Base-by-base conservation (phyloP, 2,113 vertebrate species). In the Gymnarchus niloticus region DNA sequence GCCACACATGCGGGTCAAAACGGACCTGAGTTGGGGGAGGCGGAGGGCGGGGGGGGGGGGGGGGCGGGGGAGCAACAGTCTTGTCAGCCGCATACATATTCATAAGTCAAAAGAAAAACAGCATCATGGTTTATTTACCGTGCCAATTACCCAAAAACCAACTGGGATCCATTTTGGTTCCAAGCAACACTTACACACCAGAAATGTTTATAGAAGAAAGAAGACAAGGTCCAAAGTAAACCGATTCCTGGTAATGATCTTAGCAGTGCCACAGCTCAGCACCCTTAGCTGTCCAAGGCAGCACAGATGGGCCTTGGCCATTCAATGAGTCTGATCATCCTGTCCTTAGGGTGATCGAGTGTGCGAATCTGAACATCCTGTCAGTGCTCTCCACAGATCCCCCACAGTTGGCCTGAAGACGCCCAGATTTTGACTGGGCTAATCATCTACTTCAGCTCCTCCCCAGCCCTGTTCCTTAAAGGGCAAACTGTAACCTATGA, bases 401-500 rank as follows among this genome's bases (percentile, higher is more conserved):
- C 21, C 10, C 65, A 73, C 52, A 9, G 33, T 54, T 14, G 14
- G 25, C 59, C 61, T 10, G 7, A 8, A 21, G 21, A 56, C 56
- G 21, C 21, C 84, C 23, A 25, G 19, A 56, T 25, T 19, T 2
- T 44, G 59, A 41, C 61, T 7, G 21, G 2, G 3, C 23, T 19
- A 5, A 28, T 10, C 51, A 25, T 85, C n/a, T 48, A 23, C 23
- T 3, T 77, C 69, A 65, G 28, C 61, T 12, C 52, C 46, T 51
- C 73, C 77, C 48, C 88, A 61, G 44, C 83, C 88, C n/a, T 44
- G 21, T 10, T 41, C 51, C 48, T 56, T 80, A 89, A 51, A 73
- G 44, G 84, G 77, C 81, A 85, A 89, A 88, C 85, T 85, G 37
- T 83, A 51, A 89, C 88, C 87, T 56, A 80, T 91, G 88, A 93